Conservation (phyloP, 2,113 vertebrate genomes). For the Nettapus auritus region DNA sequence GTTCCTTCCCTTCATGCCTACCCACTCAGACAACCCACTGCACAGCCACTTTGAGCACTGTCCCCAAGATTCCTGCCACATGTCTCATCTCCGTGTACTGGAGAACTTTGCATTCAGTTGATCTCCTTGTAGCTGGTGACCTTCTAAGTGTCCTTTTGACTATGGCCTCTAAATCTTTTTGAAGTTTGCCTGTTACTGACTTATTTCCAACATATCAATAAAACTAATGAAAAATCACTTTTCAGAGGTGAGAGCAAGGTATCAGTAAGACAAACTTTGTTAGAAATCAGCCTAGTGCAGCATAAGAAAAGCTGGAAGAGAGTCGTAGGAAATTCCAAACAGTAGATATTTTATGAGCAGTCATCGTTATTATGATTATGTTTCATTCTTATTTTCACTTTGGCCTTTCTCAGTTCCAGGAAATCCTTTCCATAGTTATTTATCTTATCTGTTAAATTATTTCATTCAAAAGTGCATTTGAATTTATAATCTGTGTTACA, state of each 20-base stretch:
- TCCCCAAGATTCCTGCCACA: background rate
- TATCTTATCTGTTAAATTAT: background rate
- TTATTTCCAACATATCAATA: background rate
- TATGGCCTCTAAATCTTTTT: background rate
- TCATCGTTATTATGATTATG: background rate
- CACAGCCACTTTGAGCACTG: background rate
- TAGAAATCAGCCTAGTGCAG: background rate
- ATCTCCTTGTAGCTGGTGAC: background rate
- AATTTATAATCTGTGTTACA: background rate
- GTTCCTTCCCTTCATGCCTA: background rate
- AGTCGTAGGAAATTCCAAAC: background rate
- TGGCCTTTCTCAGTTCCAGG: background rate
- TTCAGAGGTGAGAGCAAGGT: background rate
- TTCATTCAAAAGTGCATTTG: background rate
- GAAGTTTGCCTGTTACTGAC: background rate
- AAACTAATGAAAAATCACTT: background rate
- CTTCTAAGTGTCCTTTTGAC: background rate
- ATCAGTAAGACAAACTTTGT: background rate
- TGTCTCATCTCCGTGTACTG: background rate
- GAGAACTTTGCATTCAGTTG: background rate
- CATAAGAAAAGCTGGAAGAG: background rate
- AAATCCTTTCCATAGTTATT: background rate
- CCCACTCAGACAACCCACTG: accelerated
- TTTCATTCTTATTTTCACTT: background rate
- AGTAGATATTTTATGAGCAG: background rate